These are phyloP conservation scores for Pseudochirops corinnae DNA, from an alignment of 2,797 vertebrate species.

Conservation along the genomic window DNA sequence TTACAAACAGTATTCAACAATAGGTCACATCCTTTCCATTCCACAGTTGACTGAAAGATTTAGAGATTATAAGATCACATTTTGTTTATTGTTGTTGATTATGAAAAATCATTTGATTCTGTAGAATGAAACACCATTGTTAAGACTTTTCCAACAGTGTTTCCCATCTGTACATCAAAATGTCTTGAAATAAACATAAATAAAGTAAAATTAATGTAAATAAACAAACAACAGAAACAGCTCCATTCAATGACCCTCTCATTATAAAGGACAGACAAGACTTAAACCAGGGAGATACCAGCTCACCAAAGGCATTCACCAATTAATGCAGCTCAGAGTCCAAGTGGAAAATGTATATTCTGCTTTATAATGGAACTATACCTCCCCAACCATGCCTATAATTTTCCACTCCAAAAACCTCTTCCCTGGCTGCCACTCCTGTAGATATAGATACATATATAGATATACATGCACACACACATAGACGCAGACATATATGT, in stretches of 20 bases:
- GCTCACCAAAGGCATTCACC: background rate
- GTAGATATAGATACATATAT: background rate
- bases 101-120: background rate
- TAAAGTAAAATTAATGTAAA: background rate
- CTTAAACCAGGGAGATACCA: background rate
- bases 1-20: background rate
- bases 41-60: background rate
- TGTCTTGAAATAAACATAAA: background rate
- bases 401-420: background rate
- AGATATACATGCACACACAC: too few relatives aligned
- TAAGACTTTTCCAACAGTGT: background rate
- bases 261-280: background rate
- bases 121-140: background rate
- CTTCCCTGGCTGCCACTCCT: too few relatives aligned
- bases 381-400: too few relatives aligned
- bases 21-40: background rate
- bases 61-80: background rate
- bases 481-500: too few relatives aligned
- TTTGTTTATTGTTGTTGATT: background rate
- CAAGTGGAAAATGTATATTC: background rate
- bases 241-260: background rate
- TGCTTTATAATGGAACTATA: background rate
- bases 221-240: background rate
- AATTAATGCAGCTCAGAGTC: background rate
- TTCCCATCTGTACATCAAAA: background rate